Evolutionary conservation across 2,888 invertebrate genomes (phyloP).

Genomic region (Polydrusus cervinus): DNA sequence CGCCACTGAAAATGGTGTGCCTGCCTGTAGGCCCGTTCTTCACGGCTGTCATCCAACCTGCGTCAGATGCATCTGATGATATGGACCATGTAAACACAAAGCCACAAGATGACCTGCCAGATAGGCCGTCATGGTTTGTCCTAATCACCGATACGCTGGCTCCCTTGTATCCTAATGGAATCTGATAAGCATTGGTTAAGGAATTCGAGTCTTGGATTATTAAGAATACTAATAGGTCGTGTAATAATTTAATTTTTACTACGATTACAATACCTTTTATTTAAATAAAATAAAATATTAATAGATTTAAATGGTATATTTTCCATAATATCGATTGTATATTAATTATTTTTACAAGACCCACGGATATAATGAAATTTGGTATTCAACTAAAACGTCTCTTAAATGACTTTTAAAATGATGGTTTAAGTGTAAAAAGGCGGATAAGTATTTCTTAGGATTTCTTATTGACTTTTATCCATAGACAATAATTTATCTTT

Average conservation of each 20-base stretch:
- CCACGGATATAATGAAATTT: too few relatives aligned
- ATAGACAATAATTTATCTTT: too few relatives aligned
- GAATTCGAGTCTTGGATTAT: slow-evolving; percentile 42
- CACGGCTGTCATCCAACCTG: slow-evolving; percentile 53
- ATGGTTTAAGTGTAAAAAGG: too few relatives aligned
- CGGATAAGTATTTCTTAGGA: too few relatives aligned
- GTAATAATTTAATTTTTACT: slow-evolving; percentile 38
- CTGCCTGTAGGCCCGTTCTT: slow-evolving; percentile 39
- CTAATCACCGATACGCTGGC: slow-evolving; percentile 51
- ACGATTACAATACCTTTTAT: too few relatives aligned
- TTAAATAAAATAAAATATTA: too few relatives aligned
- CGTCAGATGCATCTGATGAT: slow-evolving; percentile 49
- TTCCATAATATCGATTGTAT: too few relatives aligned
- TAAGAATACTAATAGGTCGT: slow-evolving; percentile 34
- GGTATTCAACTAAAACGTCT: too few relatives aligned
- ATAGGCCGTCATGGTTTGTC: slow-evolving; percentile 50
- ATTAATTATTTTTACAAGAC: too few relatives aligned
- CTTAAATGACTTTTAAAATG: too few relatives aligned
- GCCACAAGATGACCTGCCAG: slow-evolving; percentile 52
- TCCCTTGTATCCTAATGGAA: slow-evolving; percentile 52
- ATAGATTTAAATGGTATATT: too few relatives aligned
- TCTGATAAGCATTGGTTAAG: slow-evolving; percentile 47
- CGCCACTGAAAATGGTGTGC: slow-evolving; percentile 36
- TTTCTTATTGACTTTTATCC: too few relatives aligned
- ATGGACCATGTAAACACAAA: slow-evolving; percentile 55